These are phyloP conservation scores for Drosophila tsacasi DNA, from an alignment of 1,140 invertebrate genomes.

Conservation along the genomic window DNA sequence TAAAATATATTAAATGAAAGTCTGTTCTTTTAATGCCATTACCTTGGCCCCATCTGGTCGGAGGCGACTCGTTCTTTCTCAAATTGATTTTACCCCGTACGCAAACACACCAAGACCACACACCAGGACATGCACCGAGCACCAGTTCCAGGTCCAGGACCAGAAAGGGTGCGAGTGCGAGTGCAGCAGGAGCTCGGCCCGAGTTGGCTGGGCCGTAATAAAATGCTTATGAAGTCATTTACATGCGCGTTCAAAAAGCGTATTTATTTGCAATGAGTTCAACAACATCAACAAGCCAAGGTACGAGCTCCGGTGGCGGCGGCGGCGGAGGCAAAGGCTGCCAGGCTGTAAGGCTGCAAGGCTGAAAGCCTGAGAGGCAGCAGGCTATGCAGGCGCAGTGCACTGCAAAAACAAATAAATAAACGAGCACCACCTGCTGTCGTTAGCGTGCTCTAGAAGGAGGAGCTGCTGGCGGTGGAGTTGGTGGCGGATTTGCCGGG, in stretches of 20 bases:
- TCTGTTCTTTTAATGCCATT: background rate
- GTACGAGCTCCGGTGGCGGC: constrained; percentile 15
- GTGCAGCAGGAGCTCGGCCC: constrained; percentile 32
- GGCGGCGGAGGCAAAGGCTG: constrained; percentile 2
- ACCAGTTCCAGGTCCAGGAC: constrained; percentile 4
- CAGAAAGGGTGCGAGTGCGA: constrained; percentile 3
- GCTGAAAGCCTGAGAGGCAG: constrained; percentile 32
- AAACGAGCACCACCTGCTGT: constrained; percentile 80
- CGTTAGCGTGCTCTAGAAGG: constrained; percentile 68
- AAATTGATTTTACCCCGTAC: constrained; percentile 64
- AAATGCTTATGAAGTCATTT: constrained; percentile 84
- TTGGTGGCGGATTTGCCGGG: constrained; percentile 6
- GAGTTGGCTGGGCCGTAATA: constrained; percentile 64
- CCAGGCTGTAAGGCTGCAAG: constrained; percentile 3
- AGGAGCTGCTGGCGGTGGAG: constrained; percentile 9
- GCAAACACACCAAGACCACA: constrained; percentile 15
- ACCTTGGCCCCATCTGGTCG: constrained; percentile 7
- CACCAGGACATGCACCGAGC: constrained; percentile 11
- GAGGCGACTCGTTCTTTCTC: background rate
- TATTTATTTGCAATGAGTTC: constrained; percentile 84
- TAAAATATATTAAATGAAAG: background rate
- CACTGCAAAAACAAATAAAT: constrained; percentile 73
- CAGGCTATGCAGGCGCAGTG: constrained; percentile 46
- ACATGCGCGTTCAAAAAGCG: constrained; percentile 83
- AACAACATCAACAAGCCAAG: constrained; percentile 78